Evolutionary conservation across 2,888 invertebrate genomes (phyloP).

Genomic region (Morinoia aosen): DNA sequence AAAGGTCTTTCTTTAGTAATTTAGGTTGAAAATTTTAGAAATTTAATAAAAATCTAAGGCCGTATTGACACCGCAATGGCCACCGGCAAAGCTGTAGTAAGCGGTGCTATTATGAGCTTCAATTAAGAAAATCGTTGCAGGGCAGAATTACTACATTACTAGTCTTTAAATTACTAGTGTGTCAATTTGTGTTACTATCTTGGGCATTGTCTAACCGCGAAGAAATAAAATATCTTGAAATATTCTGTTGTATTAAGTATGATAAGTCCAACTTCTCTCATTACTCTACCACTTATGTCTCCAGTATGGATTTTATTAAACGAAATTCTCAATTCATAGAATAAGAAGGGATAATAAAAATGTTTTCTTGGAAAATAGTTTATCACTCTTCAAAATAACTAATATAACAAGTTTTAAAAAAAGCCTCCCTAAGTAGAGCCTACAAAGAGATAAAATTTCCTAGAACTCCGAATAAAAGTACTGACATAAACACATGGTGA

Average conservation of each 20-base stretch:
- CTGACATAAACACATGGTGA: neutral
- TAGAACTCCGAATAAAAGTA: neutral
- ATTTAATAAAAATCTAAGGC: too few relatives aligned
- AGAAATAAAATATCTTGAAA: neutral
- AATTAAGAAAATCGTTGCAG: too few relatives aligned
- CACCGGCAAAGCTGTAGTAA: too few relatives aligned
- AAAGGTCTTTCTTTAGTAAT: too few relatives aligned
- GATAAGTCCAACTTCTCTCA: too few relatives aligned
- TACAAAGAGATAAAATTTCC: conserved; percentile 7
- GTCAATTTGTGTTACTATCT: neutral
- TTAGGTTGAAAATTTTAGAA: too few relatives aligned
- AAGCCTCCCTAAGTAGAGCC: neutral
- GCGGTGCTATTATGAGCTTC: too few relatives aligned
- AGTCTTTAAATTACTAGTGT: too few relatives aligned
- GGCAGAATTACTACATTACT: too few relatives aligned
- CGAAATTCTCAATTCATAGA: neutral
- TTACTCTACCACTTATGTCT: neutral
- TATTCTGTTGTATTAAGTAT: neutral
- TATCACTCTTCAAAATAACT: conserved; percentile 41
- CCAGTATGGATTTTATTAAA: neutral
- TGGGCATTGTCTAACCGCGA: neutral
- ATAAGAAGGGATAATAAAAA: neutral
- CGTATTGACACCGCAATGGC: too few relatives aligned
- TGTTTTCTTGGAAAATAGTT: conserved; percentile 37
- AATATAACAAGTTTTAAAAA: conserved; percentile 44